Base-by-base conservation (phyloP, 2,797 vertebrate species). In the Sarcoramphus papa region DNA sequence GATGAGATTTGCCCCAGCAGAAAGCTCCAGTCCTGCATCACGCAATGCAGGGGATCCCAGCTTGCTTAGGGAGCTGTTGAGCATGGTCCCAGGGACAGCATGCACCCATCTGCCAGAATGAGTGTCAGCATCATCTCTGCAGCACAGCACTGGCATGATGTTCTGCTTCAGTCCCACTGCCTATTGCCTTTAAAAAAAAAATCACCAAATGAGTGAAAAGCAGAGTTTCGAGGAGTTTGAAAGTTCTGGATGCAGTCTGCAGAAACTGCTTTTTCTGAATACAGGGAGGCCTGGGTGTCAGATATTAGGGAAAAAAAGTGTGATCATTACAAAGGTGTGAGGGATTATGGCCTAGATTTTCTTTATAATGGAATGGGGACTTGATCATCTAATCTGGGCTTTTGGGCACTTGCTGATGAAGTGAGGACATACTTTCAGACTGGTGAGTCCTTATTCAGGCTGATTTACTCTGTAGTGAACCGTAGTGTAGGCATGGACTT, bases 81-180 rank as follows among this genome's bases (percentile, higher is more conserved):
- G 17, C 9, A 0, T 4, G 37, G 14, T 53, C 25, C 18, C 35
- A 6, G 63, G 67, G 50, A 11, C 72, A 45, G 41, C 0, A 0
- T 15, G 68, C 10, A 6, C 22, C 31, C n/a, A 0, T 43, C 12
- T 64, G 59, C 28, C 40, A 5, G 24, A 6, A 5, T 3, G 54
- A 22, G 8, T 37, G 45, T 27, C 45, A 11, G 82, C 67, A 51
- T 31, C 62, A 35, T 21, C 23, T 9, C n/a, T 72, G 75, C 30
- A 22, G 70, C 21, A 3, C 48, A 24, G 78, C 51, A 0, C 8
- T 28, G 48, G 16, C 59, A 21, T 25, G 20, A 17, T 30, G 43
- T 33, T 51, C 45, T 63, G 31, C 41, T 92, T 37, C 33, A 6
- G 19, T 19, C 53, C 27, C 24, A 2, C 48, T 51, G 27, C 33